Conservation (phyloP, 1,140 invertebrate species). For the Tetranychus cinnabarinus region DNA sequence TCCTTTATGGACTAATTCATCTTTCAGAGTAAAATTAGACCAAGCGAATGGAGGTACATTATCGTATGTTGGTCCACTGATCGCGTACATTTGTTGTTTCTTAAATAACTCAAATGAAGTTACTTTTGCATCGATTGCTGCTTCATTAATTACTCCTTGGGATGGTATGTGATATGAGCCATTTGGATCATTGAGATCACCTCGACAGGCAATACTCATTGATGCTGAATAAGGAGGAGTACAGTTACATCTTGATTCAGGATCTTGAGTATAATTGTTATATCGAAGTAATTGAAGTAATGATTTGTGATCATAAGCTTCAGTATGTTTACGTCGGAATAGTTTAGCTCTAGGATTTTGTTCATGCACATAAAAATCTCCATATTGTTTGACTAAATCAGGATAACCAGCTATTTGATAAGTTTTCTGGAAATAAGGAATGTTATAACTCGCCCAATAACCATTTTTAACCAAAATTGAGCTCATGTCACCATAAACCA, state of each 20-base stretch:
- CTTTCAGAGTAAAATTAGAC: neutral
- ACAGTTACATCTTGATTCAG: slow-evolving; percentile 9
- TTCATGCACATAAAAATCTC: slow-evolving; percentile 18
- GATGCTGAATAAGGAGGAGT: slow-evolving; percentile 8
- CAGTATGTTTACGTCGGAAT: slow-evolving; percentile 19
- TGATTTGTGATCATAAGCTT: slow-evolving; percentile 15
- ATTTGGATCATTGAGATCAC: slow-evolving; percentile 9
- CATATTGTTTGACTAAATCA: slow-evolving; percentile 15
- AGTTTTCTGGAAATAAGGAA: slow-evolving; percentile 22
- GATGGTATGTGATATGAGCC: slow-evolving; percentile 4
- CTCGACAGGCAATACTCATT: slow-evolving; percentile 7
- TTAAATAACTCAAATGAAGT: slow-evolving; percentile 22
- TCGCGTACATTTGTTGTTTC: slow-evolving; percentile 17
- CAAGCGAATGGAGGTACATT: slow-evolving; percentile 5
- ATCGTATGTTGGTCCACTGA: slow-evolving; percentile 6
- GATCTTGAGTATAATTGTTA: slow-evolving; percentile 15
- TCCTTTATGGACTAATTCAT: neutral
- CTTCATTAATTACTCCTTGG: neutral
- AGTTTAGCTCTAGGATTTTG: slow-evolving; percentile 21
- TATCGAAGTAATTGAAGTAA: slow-evolving; percentile 21
- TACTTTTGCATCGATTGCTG: slow-evolving; percentile 12
- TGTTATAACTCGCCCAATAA: slow-evolving; percentile 22
- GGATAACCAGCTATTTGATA: slow-evolving; percentile 21
- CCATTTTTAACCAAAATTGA: slow-evolving; percentile 17
- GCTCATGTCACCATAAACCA: slow-evolving; percentile 17